Percentiles rank a stretch among this genome's conserved stretches.
These are phyloP conservation scores for Semnornis frantzii DNA, from an alignment of 2,113 vertebrate genomes.

Conservation along the genomic window DNA sequence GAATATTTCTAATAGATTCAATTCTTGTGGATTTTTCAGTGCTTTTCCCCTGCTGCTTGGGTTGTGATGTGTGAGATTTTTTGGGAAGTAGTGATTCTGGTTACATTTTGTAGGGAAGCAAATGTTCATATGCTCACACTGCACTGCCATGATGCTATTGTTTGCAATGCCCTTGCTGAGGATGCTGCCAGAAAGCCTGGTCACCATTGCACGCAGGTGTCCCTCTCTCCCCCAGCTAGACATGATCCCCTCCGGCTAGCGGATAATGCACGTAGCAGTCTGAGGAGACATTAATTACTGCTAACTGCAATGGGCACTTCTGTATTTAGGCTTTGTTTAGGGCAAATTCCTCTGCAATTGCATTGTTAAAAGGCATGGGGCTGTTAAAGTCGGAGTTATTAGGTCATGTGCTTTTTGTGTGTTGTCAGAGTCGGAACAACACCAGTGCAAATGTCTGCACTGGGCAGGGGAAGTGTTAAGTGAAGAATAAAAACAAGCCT, in stretches of 20 bases:
- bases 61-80: not conserved
- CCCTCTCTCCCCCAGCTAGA: not conserved
- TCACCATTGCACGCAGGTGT: not conserved
- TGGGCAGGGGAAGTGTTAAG: slow-evolving; percentile 60
- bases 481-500: slow-evolving; percentile 57
- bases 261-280: not conserved
- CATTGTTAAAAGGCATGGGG: slow-evolving; percentile 51
- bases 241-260: not conserved
- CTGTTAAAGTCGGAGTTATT: slow-evolving; percentile 56
- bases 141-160: not conserved
- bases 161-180: not conserved
- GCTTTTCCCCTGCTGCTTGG: not conserved
- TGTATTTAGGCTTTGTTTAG: slow-evolving; percentile 46
- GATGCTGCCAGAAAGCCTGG: not conserved
- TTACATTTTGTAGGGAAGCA: not conserved
- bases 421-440: slow-evolving; percentile 37
- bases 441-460: not conserved
- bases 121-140: not conserved
- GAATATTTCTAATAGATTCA: slow-evolving; percentile 44
- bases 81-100: not conserved
- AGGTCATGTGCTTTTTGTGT: slow-evolving; percentile 45
- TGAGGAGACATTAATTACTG: slow-evolving; percentile 42
- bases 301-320: not conserved
- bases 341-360: slow-evolving; percentile 54
- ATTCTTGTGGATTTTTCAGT: slow-evolving; percentile 46